phyloP scores from a whole-genome alignment of 2,113 vertebrate genomes.

The Paracanthobrama guichenoti region DNA sequence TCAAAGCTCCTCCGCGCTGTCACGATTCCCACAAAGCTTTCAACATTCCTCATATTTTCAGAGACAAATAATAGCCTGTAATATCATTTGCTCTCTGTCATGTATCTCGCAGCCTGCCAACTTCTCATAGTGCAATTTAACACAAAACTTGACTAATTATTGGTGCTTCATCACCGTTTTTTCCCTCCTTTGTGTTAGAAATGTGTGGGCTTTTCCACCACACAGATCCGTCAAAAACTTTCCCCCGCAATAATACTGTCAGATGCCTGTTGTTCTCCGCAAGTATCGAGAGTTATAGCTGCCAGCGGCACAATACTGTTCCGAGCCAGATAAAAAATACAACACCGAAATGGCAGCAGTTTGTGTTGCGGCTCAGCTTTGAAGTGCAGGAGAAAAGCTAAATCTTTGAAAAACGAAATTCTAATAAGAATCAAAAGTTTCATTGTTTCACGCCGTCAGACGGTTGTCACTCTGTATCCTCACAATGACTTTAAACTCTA shows the following conservation, averaged over 20 bases:
- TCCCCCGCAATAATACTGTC: slow-evolving; percentile 45
- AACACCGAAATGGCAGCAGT: slow-evolving; percentile 13
- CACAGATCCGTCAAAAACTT: slow-evolving; percentile 40
- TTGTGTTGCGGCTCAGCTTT: slow-evolving; percentile 28
- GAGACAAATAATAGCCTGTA: slow-evolving; percentile 41
- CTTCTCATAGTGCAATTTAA: slow-evolving; percentile 29
- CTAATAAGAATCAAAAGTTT: not conserved
- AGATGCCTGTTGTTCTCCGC: slow-evolving; percentile 47
- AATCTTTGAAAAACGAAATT: slow-evolving; percentile 15
- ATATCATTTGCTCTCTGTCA: slow-evolving; percentile 54
- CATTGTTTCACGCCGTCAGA: not conserved
- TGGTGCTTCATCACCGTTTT: slow-evolving; percentile 36
- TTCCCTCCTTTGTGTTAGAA: slow-evolving; percentile 36
- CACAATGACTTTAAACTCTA: not conserved
- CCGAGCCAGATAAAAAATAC: slow-evolving; percentile 28
- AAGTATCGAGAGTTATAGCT: slow-evolving; percentile 38
- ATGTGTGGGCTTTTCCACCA: slow-evolving; percentile 48
- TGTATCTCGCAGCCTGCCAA: slow-evolving; percentile 51
- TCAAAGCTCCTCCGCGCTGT: slow-evolving; percentile 35
- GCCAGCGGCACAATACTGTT: slow-evolving; percentile 5
- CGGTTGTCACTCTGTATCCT: not conserved
- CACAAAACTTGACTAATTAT: slow-evolving; percentile 47
- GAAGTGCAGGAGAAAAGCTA: slow-evolving; percentile 39
- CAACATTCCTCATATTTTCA: slow-evolving; percentile 31
- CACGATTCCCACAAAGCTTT: slow-evolving; percentile 25